Conservation (phyloP, 2,888 invertebrate species). For the Calliphora vomitoria region DNA sequence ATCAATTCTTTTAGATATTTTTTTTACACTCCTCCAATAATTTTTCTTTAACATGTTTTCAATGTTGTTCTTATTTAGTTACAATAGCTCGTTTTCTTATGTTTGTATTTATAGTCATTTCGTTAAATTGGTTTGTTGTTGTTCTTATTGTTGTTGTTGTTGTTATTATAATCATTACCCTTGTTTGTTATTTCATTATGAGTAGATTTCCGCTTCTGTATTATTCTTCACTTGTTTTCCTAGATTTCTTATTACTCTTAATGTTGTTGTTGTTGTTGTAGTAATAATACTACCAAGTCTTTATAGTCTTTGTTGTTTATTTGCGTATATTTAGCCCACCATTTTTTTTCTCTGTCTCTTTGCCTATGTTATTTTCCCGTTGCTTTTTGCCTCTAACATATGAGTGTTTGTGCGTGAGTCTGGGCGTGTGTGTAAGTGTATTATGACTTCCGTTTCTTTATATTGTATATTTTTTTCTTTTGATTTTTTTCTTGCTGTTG, state of each 20-base stretch:
- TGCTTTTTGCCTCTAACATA: neutral
- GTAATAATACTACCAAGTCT: slow-evolving; percentile 54
- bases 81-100: neutral
- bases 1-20: neutral
- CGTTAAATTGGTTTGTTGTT: slow-evolving; percentile 6
- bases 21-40: neutral
- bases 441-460: slow-evolving; percentile 66
- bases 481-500: slow-evolving; percentile 18
- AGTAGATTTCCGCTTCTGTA: slow-evolving; percentile 64
- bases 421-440: slow-evolving; percentile 27
- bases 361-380: neutral
- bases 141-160: slow-evolving; percentile 14
- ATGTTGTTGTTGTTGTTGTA: slow-evolving; percentile 18
- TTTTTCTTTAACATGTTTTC: neutral
- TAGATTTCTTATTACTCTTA: slow-evolving; percentile 4
- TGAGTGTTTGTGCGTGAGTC: neutral
- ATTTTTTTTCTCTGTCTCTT: slow-evolving; percentile 38
- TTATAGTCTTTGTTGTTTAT: slow-evolving; percentile 44
- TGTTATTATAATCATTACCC: slow-evolving; percentile 70
- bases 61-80: neutral
- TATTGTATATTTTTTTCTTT: slow-evolving; percentile 33
- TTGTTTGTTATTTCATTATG: slow-evolving; percentile 73
- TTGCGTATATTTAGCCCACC: slow-evolving; percentile 65
- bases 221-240: neutral
- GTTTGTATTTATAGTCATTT: neutral